Evolutionary conservation across 1,140 invertebrate genomes (phyloP).

Genomic region (Aphidius gifuensis): DNA sequence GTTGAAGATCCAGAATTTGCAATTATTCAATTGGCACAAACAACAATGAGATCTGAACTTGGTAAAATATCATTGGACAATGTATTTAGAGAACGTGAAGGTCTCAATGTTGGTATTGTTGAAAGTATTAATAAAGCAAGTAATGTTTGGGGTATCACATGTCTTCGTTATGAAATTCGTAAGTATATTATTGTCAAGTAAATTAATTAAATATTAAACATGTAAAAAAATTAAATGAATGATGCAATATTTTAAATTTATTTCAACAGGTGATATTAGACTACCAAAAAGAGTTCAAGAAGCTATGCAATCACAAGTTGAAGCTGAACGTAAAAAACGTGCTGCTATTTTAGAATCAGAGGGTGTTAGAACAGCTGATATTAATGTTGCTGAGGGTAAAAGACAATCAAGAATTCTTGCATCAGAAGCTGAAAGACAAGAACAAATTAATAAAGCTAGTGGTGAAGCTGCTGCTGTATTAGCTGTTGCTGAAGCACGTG

Average conservation of each 20-base stretch:
- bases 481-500: conserved; percentile 79
- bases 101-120: conserved; percentile 93
- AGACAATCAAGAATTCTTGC: conserved; percentile 85
- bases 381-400: conserved; percentile 97
- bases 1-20: conserved; percentile 99
- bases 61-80: conserved; percentile 98
- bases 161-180: conserved; percentile 97
- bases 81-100: conserved; percentile 95
- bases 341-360: conserved; percentile 97
- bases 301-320: conserved; percentile 99
- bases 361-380: conserved; percentile 89
- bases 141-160: conserved; percentile 96
- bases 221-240: background rate
- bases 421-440: conserved; percentile 87
- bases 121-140: conserved; percentile 97
- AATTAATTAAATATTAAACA: too few relatives aligned
- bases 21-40: conserved; percentile 97
- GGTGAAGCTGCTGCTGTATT: conserved; percentile 87
- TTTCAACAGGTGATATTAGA: conserved; percentile 78
- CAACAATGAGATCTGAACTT: conserved; percentile 97
- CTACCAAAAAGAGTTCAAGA: conserved; percentile 91
- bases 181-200: conserved; percentile 51
- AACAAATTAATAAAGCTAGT: conserved; percentile 82
- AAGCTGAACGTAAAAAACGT: conserved; percentile 94
- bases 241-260: background rate